Evolutionary conservation across 1,140 invertebrate species (phyloP).

Genomic region (Triops cancriformis): DNA sequence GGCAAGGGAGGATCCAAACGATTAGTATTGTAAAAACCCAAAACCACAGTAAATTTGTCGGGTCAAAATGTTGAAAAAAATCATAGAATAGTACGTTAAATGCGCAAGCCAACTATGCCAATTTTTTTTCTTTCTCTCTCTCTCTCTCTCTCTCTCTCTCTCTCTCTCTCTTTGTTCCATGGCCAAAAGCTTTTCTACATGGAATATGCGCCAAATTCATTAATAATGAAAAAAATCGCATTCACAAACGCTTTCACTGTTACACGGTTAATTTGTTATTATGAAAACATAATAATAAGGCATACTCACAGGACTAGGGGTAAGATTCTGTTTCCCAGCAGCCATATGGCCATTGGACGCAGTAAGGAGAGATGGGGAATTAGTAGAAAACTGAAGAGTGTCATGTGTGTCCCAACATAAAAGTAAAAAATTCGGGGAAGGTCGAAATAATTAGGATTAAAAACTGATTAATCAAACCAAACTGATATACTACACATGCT

Average conservation of each 20-base stretch:
- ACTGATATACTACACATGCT: neutral
- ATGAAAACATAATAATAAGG: neutral
- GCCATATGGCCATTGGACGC: slow-evolving; percentile 12
- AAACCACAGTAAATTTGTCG: neutral
- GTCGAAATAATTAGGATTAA: slow-evolving; percentile 9
- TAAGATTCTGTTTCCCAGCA: slow-evolving; percentile 13
- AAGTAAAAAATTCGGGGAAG: slow-evolving; percentile 4
- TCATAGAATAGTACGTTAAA: neutral
- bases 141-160: neutral
- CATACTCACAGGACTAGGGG: neutral
- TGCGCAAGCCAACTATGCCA: slow-evolving; percentile 5
- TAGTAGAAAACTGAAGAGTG: slow-evolving; percentile 10
- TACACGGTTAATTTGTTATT: neutral
- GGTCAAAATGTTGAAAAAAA: neutral
- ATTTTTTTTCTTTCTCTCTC: neutral
- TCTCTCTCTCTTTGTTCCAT: neutral
- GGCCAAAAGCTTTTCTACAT: neutral
- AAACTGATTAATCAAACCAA: neutral
- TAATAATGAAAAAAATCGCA: neutral
- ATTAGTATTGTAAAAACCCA: slow-evolving; percentile 20
- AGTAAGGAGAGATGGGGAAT: slow-evolving; percentile 13
- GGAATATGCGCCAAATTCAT: neutral
- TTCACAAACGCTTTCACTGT: neutral
- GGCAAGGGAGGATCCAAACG: neutral
- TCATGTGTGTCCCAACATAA: slow-evolving; percentile 11